A percentile compares a stretch with the other conserved stretches of the same genome.
Evolutionary conservation across 1,140 invertebrate species (phyloP).

Genomic region (Anthonomus grandis): DNA sequence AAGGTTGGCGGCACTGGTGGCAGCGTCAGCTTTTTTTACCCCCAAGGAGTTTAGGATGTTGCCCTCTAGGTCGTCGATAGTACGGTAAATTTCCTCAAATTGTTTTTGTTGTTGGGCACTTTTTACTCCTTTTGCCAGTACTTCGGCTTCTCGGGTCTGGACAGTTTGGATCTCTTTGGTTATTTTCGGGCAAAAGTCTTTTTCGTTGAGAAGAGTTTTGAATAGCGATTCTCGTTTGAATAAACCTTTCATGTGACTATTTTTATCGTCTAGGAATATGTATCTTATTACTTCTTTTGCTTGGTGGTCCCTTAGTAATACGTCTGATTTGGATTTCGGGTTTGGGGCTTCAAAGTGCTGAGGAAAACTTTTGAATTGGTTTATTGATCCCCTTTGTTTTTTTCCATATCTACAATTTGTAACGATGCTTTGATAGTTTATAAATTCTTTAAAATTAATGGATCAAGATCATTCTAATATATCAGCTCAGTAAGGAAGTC

Average conservation of each 20-base stretch:
- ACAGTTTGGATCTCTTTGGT: conserved; percentile 7
- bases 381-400: no score
- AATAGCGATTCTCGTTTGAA: not conserved
- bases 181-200: not conserved
- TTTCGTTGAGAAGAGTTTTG: conserved; percentile 5
- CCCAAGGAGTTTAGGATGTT: no score
- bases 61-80: conserved; percentile 3
- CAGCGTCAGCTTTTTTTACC: no score
- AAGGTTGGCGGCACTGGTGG: no score
- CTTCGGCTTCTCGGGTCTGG: not conserved
- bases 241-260: not conserved
- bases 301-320: not conserved
- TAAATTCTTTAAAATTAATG: no score
- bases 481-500: no score
- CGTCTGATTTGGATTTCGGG: conserved; percentile 14
- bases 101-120: conserved; percentile 5
- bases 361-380: no score
- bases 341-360: no score
- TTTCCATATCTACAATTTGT: no score
- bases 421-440: no score
- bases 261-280: conserved; percentile 1
- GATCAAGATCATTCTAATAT: no score
- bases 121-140: not conserved
- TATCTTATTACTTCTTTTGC: conserved; percentile 6
- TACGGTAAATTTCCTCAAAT: conserved; percentile 9